Evolutionary conservation across 2,888 invertebrate species (phyloP).

Genomic region (Netelia melanura): DNA sequence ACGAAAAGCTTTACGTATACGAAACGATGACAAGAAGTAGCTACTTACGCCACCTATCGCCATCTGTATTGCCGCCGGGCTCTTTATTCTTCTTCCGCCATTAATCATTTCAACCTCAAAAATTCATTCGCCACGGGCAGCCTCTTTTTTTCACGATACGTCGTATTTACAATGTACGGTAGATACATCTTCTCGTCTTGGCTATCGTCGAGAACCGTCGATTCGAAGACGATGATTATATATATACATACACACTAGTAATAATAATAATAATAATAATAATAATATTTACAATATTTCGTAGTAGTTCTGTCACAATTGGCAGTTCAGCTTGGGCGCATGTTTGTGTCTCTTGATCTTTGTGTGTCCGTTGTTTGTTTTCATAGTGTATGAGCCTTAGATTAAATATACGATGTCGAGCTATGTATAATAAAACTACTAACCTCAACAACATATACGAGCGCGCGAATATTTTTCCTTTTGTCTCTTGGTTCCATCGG

Average conservation of each 20-base stretch:
- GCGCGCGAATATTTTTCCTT: slow-evolving; percentile 17
- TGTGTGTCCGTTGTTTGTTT: not conserved
- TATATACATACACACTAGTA: slow-evolving; percentile 5
- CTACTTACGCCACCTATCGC: slow-evolving; percentile 64
- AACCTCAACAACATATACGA: slow-evolving; percentile 40
- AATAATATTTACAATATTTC: slow-evolving; percentile 62
- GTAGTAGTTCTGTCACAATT: slow-evolving; percentile 65
- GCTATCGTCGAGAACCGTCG: slow-evolving; percentile 49
- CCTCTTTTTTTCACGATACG: not conserved
- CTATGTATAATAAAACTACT: slow-evolving; percentile 42
- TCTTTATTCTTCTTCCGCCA: slow-evolving; percentile 55
- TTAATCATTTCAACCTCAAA: slow-evolving; percentile 37
- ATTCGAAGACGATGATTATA: slow-evolving; percentile 64
- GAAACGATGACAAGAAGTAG: slow-evolving; percentile 67
- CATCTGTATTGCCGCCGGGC: slow-evolving; percentile 46
- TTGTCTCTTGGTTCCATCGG: not conserved
- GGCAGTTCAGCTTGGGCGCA: slow-evolving; percentile 65
- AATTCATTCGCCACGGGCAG: slow-evolving; percentile 25
- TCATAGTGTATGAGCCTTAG: slow-evolving; percentile 36
- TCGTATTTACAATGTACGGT: slow-evolving; percentile 63
- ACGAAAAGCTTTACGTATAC: slow-evolving; percentile 63
- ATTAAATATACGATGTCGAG: slow-evolving; percentile 41
- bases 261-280: slow-evolving; percentile 61
- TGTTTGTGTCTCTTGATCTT: slow-evolving; percentile 31
- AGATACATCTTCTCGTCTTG: slow-evolving; percentile 42